Conservation (phyloP, 2,113 vertebrate genomes). For the Serilophus lunatus region DNA sequence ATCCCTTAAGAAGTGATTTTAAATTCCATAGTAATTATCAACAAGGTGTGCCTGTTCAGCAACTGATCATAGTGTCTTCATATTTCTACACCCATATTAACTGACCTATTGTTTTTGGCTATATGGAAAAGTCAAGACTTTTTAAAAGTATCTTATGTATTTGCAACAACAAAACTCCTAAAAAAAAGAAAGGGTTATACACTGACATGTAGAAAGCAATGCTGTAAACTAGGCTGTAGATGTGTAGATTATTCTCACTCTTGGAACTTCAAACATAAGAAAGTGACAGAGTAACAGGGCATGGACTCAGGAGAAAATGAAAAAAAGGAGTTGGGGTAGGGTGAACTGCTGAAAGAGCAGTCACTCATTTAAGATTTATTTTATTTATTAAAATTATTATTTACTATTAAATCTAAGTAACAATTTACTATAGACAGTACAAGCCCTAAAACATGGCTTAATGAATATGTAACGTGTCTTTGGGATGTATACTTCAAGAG, state of each 20-base stretch:
- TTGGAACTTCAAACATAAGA: background rate
- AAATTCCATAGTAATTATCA: background rate
- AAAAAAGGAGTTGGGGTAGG: fast-evolving
- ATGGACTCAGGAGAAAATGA: background rate
- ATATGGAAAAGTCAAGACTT: background rate
- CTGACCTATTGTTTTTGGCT: background rate
- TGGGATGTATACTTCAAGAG: background rate
- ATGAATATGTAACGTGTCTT: background rate
- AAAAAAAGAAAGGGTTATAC: background rate
- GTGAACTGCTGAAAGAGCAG: background rate
- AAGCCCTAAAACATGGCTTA: background rate
- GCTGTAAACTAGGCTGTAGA: background rate
- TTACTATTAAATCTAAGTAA: background rate
- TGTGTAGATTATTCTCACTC: background rate
- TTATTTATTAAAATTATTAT: background rate
- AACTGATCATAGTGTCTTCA: background rate
- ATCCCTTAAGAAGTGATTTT: background rate
- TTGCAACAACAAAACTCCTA: background rate
- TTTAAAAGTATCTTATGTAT: background rate
- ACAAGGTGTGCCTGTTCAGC: background rate
- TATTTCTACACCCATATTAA: background rate
- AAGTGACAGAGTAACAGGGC: background rate
- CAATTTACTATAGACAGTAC: background rate
- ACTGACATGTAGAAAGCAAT: background rate
- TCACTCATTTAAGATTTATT: background rate